A percentile compares a stretch with the other conserved stretches of the same genome.
phyloP scores from a whole-genome alignment of 2,113 vertebrate species.

The Numenius arquata region DNA sequence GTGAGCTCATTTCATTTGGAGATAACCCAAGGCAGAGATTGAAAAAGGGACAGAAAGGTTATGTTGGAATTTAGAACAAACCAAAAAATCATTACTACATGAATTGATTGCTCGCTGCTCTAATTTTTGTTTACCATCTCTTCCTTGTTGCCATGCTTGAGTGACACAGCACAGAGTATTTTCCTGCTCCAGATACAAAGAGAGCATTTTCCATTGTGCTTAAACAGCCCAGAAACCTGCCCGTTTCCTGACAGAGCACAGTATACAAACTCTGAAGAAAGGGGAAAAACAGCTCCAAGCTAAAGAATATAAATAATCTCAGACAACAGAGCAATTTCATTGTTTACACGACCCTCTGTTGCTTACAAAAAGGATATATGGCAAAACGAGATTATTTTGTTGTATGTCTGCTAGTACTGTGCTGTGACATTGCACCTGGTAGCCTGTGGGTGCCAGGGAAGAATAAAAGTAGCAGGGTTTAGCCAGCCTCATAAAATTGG shows the following conservation, averaged over 20 bases:
- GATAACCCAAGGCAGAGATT: background rate
- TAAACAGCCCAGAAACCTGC: background rate
- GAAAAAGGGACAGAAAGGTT: background rate
- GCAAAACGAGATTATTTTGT: constrained; percentile 14
- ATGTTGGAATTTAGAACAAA: background rate
- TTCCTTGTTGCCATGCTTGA: background rate
- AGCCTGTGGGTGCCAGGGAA: background rate
- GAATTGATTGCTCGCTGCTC: background rate
- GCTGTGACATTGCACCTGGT: background rate
- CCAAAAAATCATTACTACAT: background rate
- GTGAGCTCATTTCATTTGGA: background rate
- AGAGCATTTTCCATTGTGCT: background rate
- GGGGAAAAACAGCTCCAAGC: constrained; percentile 16
- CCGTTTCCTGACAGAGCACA: background rate
- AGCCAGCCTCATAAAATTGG: background rate
- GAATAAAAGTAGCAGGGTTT: background rate
- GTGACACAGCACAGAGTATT: background rate
- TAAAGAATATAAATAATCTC: background rate
- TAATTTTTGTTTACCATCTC: background rate
- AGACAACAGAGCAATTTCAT: background rate
- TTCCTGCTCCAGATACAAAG: background rate
- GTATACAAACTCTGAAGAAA: constrained; percentile 31
- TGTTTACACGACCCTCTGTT: background rate
- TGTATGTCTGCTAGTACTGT: background rate
- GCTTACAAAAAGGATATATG: constrained; percentile 7